Evolutionary conservation across 1,140 invertebrate species (phyloP).

Genomic region (Ostrea denselamellosa): DNA sequence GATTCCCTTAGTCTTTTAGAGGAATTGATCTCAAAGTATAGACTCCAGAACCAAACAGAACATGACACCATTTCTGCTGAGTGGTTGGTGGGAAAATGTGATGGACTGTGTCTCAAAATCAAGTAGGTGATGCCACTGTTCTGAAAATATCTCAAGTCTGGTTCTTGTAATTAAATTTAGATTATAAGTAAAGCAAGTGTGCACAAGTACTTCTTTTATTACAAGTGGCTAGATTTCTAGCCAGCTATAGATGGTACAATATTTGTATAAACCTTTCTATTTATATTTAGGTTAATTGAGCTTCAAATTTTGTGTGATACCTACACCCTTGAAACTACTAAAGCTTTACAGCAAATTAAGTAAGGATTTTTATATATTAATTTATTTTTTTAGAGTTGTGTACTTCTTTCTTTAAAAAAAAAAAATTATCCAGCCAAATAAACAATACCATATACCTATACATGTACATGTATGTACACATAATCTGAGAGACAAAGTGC

Average conservation of each 20-base stretch:
- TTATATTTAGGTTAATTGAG: constrained; percentile 67
- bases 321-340: constrained; percentile 71
- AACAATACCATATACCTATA: background rate
- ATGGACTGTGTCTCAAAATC: constrained; percentile 74
- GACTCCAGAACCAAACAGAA: constrained; percentile 67
- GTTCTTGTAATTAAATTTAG: no score
- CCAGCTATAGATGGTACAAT: no score
- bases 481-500: background rate
- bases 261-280: no score
- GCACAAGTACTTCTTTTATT: background rate
- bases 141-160: background rate
- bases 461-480: background rate
- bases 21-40: constrained; percentile 66
- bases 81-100: constrained; percentile 70
- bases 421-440: no score
- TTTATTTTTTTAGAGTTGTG: no score
- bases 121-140: constrained; percentile 58
- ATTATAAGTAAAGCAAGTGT: background rate
- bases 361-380: constrained; percentile 52
- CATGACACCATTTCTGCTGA: constrained; percentile 67
- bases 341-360: constrained; percentile 70
- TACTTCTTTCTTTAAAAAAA: no score
- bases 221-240: background rate
- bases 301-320: constrained; percentile 74
- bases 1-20: constrained; percentile 69